phyloP scores from a whole-genome alignment of 2,797 vertebrate genomes.

The Cetoscarus ocellatus region DNA sequence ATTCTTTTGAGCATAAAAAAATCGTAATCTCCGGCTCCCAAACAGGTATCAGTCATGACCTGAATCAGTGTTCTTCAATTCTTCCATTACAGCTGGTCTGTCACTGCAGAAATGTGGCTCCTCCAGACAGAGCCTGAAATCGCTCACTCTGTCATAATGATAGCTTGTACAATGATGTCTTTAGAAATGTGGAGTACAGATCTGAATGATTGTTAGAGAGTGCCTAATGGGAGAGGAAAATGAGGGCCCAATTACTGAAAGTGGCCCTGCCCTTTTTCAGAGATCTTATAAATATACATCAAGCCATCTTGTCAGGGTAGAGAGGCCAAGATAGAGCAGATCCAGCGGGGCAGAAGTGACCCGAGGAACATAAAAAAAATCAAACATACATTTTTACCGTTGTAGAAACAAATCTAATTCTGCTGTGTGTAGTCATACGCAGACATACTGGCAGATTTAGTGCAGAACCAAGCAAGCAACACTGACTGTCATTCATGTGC shows the following conservation, averaged over 20 bases:
- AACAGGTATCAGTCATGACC: conserved; percentile 32
- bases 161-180: conserved; percentile 44
- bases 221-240: conserved; percentile 62
- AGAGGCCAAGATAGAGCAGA: conserved; percentile 18
- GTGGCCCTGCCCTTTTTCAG: conserved; percentile 36
- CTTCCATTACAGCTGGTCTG: conserved; percentile 18
- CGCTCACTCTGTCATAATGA: conserved; percentile 38
- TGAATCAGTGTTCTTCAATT: conserved; percentile 30
- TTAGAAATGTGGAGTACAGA: conserved; percentile 41
- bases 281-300: conserved; percentile 62
- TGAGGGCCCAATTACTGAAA: conserved; percentile 61
- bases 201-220: conserved; percentile 52
- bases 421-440: not conserved
- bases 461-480: conserved; percentile 55
- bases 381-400: conserved; percentile 26
- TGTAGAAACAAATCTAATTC: conserved; percentile 44
- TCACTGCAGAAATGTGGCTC: conserved; percentile 13
- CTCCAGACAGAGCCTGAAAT: conserved; percentile 3
- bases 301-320: conserved; percentile 38
- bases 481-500: conserved; percentile 76
- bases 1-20: not conserved
- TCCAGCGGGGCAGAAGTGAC: conserved; percentile 33
- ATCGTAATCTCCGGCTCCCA: not conserved
- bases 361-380: conserved; percentile 45
- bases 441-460: conserved; percentile 44